Base-by-base conservation (phyloP, 2,113 vertebrate genomes). In the Spea bombifrons region DNA sequence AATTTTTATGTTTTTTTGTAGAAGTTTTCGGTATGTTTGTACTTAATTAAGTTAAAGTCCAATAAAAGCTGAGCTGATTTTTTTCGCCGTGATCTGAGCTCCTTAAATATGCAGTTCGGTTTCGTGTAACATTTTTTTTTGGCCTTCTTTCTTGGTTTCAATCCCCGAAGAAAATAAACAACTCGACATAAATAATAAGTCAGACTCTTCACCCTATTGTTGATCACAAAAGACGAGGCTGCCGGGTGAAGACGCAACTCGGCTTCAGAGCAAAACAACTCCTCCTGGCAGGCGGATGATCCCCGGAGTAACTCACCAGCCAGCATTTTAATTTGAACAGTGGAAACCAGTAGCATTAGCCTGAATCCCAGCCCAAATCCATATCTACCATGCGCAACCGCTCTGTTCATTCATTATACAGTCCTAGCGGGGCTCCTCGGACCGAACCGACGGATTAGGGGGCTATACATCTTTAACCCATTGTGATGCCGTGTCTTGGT, bases 141-240 rank as follows among this genome's bases (percentile, higher is more conserved):
- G 1, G 75, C 75, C 72, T 72, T 78, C 48, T 78, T 64, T 17
- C 61, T 79, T 52, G 5, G 63, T 12, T 49, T 57, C 43, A 46
- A 63, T 79, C 77, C 77, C 77, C 8, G n/a, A 30, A 64, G 70
- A 66, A 71, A 61, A 47, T 12, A 45, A 30, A 44, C 53, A 55
- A 79, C 67, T 55, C 16, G 55, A 79, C 59, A 73, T 73, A 79
- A 78, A 78, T 78, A 78, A 78, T 78, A 64, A 78, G 61, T 73
- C 61, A 73, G 70, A 7, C 43, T 79, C 52, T 8, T 65, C 13
- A 47, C 44, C 49, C 61, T 43, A 55, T 45, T 59, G 70, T 66
- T 55, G 70, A 63, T 65, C 61, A 79, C 70, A 73, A 73, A 71
- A 72, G 63, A 72, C 77, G 66, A 79, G 46, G 50, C 50, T 79